Base-by-base conservation (phyloP, 2,888 invertebrate species). In the Oeneis ivallda region DNA sequence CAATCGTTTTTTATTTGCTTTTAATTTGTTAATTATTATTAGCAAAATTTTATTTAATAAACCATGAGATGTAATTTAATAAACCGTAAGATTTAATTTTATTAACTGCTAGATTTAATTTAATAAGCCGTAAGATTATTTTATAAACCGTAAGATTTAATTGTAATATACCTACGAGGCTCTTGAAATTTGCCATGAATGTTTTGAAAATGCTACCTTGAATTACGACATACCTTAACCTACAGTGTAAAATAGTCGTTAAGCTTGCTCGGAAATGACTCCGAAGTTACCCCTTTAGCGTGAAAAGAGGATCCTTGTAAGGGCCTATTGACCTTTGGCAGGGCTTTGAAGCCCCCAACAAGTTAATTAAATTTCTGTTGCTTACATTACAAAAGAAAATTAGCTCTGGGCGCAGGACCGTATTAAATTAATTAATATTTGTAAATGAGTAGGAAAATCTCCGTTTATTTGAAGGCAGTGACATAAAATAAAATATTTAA, bases 291-390 rank as follows among this genome's bases (percentile, higher is more conserved):
- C 84, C 84, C 84, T 87, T 88, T 87, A 54, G 32, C 53, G 45
- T 84, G 79, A 62, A 78, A 76, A 80, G 78, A 80, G 80, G 82
- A 83, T 84, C 80, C 82, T 83, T 75, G 67, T 65, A 72, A 78
- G 76, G 74, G 74, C 79, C 79, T 80, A 83, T 84, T 86, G 86
- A 84, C 86, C 86, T 81, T 80, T 75, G 79, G 79, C 78, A 75
- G 76, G 71, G 80, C 83, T 87, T 87, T 87, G 82, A 86, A 85
- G 84, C 49, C 61, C 43, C 57, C 61, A 79, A 78, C 76, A 80
- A 81, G 81, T 86, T 89, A 89, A 88, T 89, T 88, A 87, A 89
- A 88, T 87, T 85, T 87, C 82, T 81, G 77, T 76, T 85, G 83
- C 80, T 84, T 83, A 84, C 77, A 85, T 85, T 84, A 86, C 80